Percentiles rank a stretch among this genome's conserved stretches.
Evolutionary conservation across 2,113 vertebrate species (phyloP).

Genomic region (Atherinomorus stipes): DNA sequence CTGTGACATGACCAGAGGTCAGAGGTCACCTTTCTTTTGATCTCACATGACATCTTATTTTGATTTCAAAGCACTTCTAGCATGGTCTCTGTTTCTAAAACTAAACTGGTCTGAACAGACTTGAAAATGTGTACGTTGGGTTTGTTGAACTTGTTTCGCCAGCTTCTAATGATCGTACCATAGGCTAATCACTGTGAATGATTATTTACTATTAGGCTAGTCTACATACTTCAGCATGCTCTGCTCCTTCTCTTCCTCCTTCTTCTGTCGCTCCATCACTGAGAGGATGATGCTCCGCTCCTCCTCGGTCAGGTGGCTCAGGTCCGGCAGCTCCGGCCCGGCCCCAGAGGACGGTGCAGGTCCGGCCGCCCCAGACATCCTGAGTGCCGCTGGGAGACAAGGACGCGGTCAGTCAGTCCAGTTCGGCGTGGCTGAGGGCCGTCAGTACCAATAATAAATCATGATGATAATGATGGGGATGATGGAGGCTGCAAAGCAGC

Average conservation of each 20-base stretch:
- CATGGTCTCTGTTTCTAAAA: too few relatives aligned
- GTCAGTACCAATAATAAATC: not conserved
- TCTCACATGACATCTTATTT: not conserved
- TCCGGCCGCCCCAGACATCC: slow-evolving; percentile 91
- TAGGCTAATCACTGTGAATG: not conserved
- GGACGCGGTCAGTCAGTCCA: slow-evolving; percentile 15
- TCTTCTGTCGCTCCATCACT: slow-evolving; percentile 94
- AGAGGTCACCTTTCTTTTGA: not conserved
- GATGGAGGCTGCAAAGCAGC: slow-evolving; percentile 31
- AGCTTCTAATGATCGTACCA: not conserved
- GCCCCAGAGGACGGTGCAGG: slow-evolving; percentile 80
- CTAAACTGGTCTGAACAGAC: too few relatives aligned
- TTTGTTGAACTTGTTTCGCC: too few relatives aligned
- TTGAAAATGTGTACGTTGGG: too few relatives aligned
- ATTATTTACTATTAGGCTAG: not conserved
- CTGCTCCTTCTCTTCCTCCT: slow-evolving; percentile 96
- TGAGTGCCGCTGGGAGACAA: slow-evolving; percentile 58
- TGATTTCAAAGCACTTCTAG: not conserved
- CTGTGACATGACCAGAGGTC: not conserved
- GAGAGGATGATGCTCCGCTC: slow-evolving; percentile 94
- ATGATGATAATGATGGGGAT: not conserved
- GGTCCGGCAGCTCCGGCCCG: slow-evolving; percentile 89
- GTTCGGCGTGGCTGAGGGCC: slow-evolving; percentile 1
- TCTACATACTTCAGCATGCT: slow-evolving; percentile 90
- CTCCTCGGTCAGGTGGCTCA: slow-evolving; percentile 96